Conservation (phyloP, 2,113 vertebrate species). For the Cochlearius cochlearius region DNA sequence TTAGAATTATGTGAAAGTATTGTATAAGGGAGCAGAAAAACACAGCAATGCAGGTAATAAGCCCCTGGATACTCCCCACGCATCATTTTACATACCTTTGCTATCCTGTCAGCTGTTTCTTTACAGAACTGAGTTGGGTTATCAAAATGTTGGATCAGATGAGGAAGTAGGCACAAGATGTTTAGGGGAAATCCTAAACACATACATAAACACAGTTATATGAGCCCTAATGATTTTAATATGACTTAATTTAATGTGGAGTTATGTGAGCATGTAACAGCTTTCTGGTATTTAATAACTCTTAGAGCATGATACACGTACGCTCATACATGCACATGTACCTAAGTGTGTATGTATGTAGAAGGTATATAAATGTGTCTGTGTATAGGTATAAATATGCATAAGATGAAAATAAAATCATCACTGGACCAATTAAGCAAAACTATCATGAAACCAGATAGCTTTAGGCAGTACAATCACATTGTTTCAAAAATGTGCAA, state of each 20-base stretch:
- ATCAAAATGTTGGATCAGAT: conserved; percentile 99
- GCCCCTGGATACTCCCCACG: neutral
- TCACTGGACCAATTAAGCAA: neutral
- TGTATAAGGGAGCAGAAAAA: neutral
- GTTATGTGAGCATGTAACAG: neutral
- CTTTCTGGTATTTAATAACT: neutral
- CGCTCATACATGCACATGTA: neutral
- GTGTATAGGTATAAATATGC: neutral
- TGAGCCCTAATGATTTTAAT: neutral
- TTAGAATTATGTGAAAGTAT: neutral
- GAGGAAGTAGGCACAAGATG: conserved; percentile 96
- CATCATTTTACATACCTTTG: conserved; percentile 79
- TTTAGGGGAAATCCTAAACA: conserved; percentile 94
- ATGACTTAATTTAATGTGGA: neutral
- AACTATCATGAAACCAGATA: neutral
- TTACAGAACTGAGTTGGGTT: conserved; percentile 96
- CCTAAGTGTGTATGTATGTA: neutral
- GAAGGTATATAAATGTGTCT: neutral
- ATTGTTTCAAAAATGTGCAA: neutral
- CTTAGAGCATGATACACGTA: neutral
- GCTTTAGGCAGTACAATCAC: neutral
- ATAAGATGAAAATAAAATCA: neutral
- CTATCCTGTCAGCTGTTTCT: conserved; percentile 96
- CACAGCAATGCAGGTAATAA: neutral
- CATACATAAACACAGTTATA: conserved; percentile 34